Evolutionary conservation across 2,797 vertebrate species (phyloP), one percentile per base, ranked within the genome.

Genomic region (Loriculus beryllinus): DNA sequence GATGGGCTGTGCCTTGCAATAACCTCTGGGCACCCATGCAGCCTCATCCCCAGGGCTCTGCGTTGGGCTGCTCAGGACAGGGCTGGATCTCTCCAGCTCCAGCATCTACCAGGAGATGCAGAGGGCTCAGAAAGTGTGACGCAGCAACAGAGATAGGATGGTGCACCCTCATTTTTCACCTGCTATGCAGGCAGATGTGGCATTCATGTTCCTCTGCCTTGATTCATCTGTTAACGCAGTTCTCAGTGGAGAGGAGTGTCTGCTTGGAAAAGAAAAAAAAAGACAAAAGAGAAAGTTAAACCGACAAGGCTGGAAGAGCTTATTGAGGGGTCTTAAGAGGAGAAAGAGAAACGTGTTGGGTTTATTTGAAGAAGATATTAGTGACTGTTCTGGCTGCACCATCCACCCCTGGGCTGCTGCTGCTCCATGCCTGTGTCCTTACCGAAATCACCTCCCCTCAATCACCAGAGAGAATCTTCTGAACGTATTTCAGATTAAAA

Each of bases 1-100:
- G 1, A 45, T 26, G 57, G 57, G 57, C 68, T 78, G 39, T 29
- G 57, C 23, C 35, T 4, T 3, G 14, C 0, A 0, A 11, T 1
- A 4, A 10, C 31, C 56, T n/a, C 68, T 10, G 37, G 57, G 26
- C 29, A 15, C 7, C 51, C 3, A 1, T 7, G 35, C 35, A 64
- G 60, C 20, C 26, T 60, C 65, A 29, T 89, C 22, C 29, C 39
- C 3, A 3, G 0, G 4, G 29, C 68, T 37, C 72, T 63, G 28
- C 49, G n/a, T 47, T 16, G 12, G 35, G 28, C 23, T 64, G 75
- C 14, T 35, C 40, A 1, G 7, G 51, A 6, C 62, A 49, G 57
- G 25, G 28, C 29, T 68, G 71, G 18, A 16, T 9, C 14, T 16
- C 21, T 76, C 29, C 60, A 52, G 52, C 83, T 42, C 63, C 14